Percentiles rank a stretch among this genome's conserved stretches.
Evolutionary conservation across 2,888 invertebrate genomes (phyloP).

Genomic region (Drosophila formosana): DNA sequence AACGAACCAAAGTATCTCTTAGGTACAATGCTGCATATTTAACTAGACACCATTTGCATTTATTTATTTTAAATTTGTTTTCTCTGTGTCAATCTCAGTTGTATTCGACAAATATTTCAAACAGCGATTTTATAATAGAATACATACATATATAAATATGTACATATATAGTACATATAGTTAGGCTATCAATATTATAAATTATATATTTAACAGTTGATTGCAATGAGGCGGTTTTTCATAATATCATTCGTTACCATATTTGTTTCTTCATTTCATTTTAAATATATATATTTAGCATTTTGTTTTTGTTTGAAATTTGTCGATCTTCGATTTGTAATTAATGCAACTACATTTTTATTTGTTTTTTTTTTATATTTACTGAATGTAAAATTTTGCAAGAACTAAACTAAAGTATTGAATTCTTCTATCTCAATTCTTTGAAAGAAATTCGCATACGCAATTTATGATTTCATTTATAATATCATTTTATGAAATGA

Average conservation of each 20-base stretch:
- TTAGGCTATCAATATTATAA: constrained; percentile 49
- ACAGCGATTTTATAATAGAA: constrained; percentile 49
- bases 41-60: constrained; percentile 43
- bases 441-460: constrained; percentile 7
- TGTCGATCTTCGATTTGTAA: constrained; percentile 30
- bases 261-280: constrained; percentile 48
- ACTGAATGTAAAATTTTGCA: constrained; percentile 11
- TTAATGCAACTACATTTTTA: constrained; percentile 52
- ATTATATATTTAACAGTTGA: constrained; percentile 75
- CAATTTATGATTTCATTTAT: constrained; percentile 3
- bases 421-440: background rate
- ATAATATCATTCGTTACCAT: constrained; percentile 81
- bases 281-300: background rate
- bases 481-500: constrained; percentile 17
- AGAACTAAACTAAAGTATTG: constrained; percentile 6
- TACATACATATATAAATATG: constrained; percentile 47
- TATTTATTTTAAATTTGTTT: constrained; percentile 10
- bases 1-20: constrained; percentile 55
- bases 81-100: constrained; percentile 29
- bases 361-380: constrained; percentile 13
- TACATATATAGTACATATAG: constrained; percentile 45
- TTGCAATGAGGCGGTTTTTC: constrained; percentile 81
- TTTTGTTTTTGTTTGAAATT: constrained; percentile 21
- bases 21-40: constrained; percentile 59
- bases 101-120: constrained; percentile 45